Conservation (phyloP, 1,140 invertebrate genomes). For the Orchesella cincta region DNA sequence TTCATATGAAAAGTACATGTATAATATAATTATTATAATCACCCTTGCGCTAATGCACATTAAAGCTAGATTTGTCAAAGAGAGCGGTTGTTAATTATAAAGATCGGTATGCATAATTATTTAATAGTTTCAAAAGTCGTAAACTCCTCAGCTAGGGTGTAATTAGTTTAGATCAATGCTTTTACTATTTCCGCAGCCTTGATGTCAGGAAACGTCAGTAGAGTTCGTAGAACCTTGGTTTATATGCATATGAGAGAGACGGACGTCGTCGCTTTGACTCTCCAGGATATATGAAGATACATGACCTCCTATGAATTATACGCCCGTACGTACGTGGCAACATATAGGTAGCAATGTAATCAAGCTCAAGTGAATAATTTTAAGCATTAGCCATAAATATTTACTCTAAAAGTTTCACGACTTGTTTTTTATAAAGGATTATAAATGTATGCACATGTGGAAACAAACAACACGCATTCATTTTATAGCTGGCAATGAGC, state of each 20-base stretch:
- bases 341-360: too few species aligned
- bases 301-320: neutral
- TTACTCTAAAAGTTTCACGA: neutral
- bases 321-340: neutral
- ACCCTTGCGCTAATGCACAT: too few species aligned
- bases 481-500: neutral
- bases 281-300: neutral
- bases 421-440: neutral
- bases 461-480: neutral
- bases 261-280: neutral
- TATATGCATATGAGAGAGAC: neutral
- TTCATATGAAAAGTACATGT: too few species aligned
- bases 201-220: neutral
- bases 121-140: neutral
- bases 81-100: neutral
- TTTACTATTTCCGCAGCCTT: neutral
- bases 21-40: too few species aligned
- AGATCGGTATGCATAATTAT: neutral
- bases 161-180: conserved; percentile 25
- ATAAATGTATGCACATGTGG: neutral
- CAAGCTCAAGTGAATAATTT: neutral
- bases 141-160: neutral
- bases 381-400: too few species aligned
- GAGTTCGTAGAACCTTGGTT: neutral
- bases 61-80: neutral